Base-by-base conservation (phyloP, 92 coral and sea anemone species). In the Diadumene lineata region DNA sequence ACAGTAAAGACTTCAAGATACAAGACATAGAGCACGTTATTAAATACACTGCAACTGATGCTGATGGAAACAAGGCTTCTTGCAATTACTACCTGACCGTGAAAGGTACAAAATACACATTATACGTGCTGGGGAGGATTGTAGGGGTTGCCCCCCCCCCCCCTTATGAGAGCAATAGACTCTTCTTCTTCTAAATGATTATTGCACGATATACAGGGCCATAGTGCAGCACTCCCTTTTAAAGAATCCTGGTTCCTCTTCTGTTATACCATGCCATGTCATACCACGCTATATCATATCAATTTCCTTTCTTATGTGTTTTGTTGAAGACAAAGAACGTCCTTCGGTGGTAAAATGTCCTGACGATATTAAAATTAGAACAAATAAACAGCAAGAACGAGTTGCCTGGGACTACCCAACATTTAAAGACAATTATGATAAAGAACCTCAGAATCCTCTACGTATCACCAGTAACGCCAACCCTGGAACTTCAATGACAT, bases 331-430 rank as follows among this genome's bases (percentile, higher is more conserved):
- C 50, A 70, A 76, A 18, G 98, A 94, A 57, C 87, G 97, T 18
- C 98, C 98, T 1, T 84, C 90, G 22, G 92, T 89, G 19, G 79
- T 83, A 32, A 70, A 68, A 11, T 94, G 98, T 46, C 98, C 98
- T 0, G 55, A 53, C 1, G 96, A 94, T 70, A 74, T 88, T 18
- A 74, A 76, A 27, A 70, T 46, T 21, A 56, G 76, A 48, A 88
- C 97, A 10, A 77, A 70, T 67, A 53, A 79, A 60, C 72, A 91
- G 57, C 64, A 64, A 1, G 66, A 76, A 15, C 83, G 98, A 44
- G 97, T 94, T 23, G 81, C 82, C 29, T 94, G 98, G 98, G 60
- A 60, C 3, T 83, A 79, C 60, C 98, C 98, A 0, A 73, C 71
- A 24, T 94, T 94, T 64, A 80, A 80, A 51, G 98, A 94, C 74